Evolutionary conservation across 2,888 invertebrate species (phyloP).

Genomic region (Hybos culiciformis): DNA sequence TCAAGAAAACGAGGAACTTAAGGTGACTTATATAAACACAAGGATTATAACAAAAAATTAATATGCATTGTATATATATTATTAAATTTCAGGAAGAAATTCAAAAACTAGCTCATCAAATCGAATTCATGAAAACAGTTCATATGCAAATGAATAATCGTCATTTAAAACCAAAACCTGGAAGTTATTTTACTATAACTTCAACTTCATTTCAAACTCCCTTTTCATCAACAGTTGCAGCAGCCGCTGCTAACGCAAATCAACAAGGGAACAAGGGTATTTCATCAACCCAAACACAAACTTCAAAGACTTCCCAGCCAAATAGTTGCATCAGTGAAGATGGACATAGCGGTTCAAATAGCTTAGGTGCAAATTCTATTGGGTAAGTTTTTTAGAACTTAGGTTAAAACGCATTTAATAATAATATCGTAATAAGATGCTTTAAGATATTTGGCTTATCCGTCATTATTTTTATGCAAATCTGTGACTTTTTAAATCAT

Average conservation of each 20-base stretch:
- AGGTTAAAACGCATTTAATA: not conserved
- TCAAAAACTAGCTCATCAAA: slow-evolving; percentile 79
- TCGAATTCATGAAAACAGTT: slow-evolving; percentile 87
- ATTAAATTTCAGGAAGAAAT: slow-evolving; percentile 60
- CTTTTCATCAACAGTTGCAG: slow-evolving; percentile 30
- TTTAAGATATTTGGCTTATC: no score
- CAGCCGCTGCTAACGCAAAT: no score
- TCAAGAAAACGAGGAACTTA: slow-evolving; percentile 83
- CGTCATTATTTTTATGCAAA: no score
- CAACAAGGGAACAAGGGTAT: slow-evolving; percentile 19
- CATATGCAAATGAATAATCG: slow-evolving; percentile 89
- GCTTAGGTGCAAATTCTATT: slow-evolving; percentile 21
- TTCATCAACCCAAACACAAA: slow-evolving; percentile 32
- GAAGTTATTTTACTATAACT: slow-evolving; percentile 61
- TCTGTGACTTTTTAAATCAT: no score
- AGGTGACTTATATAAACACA: slow-evolving; percentile 39
- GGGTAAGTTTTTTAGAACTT: slow-evolving; percentile 24
- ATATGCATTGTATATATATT: slow-evolving; percentile 1
- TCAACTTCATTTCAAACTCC: slow-evolving; percentile 39
- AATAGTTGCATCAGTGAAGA: slow-evolving; percentile 21
- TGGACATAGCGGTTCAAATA: slow-evolving; percentile 23
- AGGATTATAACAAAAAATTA: not conserved
- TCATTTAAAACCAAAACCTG: slow-evolving; percentile 69
- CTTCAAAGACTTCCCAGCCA: slow-evolving; percentile 17
- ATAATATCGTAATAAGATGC: no score